A percentile compares a stretch with the other conserved stretches of the same genome.
These are phyloP conservation scores for Pangasius macronema DNA, from an alignment of 2,797 vertebrate genomes.

Conservation along the genomic window DNA sequence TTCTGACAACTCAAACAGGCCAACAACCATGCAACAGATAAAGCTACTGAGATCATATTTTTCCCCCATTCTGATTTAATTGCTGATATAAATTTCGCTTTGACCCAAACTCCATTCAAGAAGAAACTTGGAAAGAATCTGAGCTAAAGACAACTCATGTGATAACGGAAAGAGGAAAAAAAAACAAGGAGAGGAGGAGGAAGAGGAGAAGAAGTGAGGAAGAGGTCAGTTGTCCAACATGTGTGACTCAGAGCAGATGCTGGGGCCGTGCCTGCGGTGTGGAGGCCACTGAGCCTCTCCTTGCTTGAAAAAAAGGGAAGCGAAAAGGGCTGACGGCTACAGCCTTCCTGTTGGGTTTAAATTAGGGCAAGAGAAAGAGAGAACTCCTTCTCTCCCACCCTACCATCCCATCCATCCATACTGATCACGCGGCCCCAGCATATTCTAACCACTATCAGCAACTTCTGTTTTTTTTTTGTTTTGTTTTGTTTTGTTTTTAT, in stretches of 20 bases:
- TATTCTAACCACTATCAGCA: conserved; percentile 38
- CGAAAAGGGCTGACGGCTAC: conserved; percentile 59
- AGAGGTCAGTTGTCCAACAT: conserved; percentile 49
- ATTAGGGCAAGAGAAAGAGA: conserved; percentile 52
- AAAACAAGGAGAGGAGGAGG: not conserved
- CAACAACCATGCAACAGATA: not conserved
- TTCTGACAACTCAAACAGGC: not conserved
- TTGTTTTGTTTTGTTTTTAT: not conserved
- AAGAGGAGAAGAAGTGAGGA: conserved; percentile 14
- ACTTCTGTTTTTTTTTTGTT: conserved; percentile 55
- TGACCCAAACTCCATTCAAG: not conserved
- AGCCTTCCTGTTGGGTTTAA: conserved; percentile 59
- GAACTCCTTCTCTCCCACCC: conserved; percentile 49
- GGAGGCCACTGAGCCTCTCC: conserved; percentile 44
- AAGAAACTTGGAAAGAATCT: not conserved
- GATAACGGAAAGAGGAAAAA: not conserved
- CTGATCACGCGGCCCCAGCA: conserved; percentile 45
- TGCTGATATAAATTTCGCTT: not conserved
- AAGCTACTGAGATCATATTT: not conserved
- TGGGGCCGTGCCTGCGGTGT: conserved; percentile 39
- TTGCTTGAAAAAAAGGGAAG: conserved; percentile 51
- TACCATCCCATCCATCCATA: conserved; percentile 45
- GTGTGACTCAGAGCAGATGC: conserved; percentile 58
- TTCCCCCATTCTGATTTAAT: not conserved
- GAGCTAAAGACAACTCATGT: not conserved